Evolutionary conservation across 2,797 vertebrate genomes (phyloP).

Genomic region (Onychomys arenicola): DNA sequence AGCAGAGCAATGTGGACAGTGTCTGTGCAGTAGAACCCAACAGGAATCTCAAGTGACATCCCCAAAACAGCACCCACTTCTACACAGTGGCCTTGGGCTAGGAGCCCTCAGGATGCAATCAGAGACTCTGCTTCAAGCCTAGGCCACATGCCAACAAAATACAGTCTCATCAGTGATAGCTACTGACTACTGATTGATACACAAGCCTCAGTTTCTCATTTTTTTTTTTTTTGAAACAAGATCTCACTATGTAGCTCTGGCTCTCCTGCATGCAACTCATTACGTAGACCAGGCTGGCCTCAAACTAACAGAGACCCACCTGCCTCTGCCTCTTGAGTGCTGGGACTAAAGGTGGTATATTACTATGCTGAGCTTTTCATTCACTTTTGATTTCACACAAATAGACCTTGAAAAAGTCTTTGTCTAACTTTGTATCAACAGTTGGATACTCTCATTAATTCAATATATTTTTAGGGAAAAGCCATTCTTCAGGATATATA

Average conservation of each 20-base stretch:
- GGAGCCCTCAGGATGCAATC: background rate
- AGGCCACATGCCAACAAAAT: background rate
- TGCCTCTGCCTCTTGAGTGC: background rate
- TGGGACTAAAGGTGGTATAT: background rate
- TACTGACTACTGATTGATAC: background rate
- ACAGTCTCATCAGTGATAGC: background rate
- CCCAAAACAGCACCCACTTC: constrained; percentile 40
- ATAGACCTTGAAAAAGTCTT: background rate
- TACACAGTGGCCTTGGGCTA: background rate
- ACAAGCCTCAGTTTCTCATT: background rate
- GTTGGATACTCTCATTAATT: constrained; percentile 45
- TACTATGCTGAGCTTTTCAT: background rate
- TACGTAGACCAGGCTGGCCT: background rate
- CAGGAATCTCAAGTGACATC: constrained; percentile 27
- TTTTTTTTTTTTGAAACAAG: background rate
- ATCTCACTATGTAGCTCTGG: background rate
- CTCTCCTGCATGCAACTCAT: too few species aligned
- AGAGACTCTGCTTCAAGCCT: background rate
- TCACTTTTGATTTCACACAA: constrained; percentile 33
- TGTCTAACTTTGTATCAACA: background rate
- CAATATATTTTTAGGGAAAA: constrained; percentile 48
- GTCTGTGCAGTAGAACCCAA: background rate
- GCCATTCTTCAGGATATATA: background rate
- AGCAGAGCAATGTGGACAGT: background rate
- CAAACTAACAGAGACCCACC: background rate